A percentile compares a stretch with the other conserved stretches of the same genome.
Evolutionary conservation across 1,140 invertebrate genomes (phyloP).

Genomic region (Penaeus vannamei): DNA sequence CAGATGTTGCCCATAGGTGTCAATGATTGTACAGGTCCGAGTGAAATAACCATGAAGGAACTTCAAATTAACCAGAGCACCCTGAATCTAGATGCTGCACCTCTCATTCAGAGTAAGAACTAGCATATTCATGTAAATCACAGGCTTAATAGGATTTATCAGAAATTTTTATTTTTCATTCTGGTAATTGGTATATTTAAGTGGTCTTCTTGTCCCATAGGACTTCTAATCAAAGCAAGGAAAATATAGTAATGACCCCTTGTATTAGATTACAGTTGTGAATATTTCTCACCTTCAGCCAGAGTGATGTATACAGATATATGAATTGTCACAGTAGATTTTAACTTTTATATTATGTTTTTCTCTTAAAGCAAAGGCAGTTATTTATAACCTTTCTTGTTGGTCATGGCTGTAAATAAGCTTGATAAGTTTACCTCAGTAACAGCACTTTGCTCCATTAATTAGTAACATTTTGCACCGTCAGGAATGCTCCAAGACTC

Average conservation of each 20-base stretch:
- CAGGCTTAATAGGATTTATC: not conserved
- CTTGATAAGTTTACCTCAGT: not conserved
- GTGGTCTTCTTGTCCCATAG: too few species aligned
- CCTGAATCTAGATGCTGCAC: slow-evolving; percentile 22
- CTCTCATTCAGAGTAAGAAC: slow-evolving; percentile 22
- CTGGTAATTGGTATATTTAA: not conserved
- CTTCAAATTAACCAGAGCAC: slow-evolving; percentile 31
- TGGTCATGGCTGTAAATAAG: not conserved
- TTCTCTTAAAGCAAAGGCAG: too few species aligned
- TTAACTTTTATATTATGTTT: too few species aligned
- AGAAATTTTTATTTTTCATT: not conserved
- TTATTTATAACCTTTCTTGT: too few species aligned
- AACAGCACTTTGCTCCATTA: not conserved
- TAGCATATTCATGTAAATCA: not conserved
- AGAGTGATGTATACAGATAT: too few species aligned
- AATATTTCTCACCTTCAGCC: too few species aligned
- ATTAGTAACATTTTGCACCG: not conserved
- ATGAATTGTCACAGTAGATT: too few species aligned
- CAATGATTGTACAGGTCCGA: not conserved
- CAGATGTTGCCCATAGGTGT: too few species aligned
- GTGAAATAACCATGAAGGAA: slow-evolving; percentile 20
- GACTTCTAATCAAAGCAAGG: too few species aligned
- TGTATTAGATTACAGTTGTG: too few species aligned
- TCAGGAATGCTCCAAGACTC: slow-evolving; percentile 45
- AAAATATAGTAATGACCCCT: too few species aligned